A percentile compares a stretch with the other conserved stretches of the same genome.
Evolutionary conservation across 92 coral and sea anemone species (phyloP).

Genomic region (Phymanthus crucifer): DNA sequence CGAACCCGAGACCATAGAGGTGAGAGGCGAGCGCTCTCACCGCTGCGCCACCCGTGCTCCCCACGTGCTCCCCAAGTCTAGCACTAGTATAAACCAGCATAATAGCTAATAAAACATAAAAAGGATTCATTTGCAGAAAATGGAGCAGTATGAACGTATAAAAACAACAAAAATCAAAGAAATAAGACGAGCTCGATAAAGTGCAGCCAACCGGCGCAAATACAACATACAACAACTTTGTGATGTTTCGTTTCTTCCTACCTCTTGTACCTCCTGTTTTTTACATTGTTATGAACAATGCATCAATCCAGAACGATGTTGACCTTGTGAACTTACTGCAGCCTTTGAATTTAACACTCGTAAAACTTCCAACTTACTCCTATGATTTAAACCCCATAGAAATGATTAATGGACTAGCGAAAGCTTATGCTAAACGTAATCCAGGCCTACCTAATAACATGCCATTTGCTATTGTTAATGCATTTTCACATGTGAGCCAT

Average conservation of each 20-base stretch:
- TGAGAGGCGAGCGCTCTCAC: no score
- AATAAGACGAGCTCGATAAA: no score
- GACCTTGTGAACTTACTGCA: slow-evolving; percentile 25
- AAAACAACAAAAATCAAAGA: no score
- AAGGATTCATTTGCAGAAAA: no score
- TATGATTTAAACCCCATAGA: slow-evolving; percentile 38
- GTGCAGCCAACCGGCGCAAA: no score
- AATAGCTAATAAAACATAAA: no score
- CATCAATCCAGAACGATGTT: slow-evolving; percentile 26
- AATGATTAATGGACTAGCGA: slow-evolving; percentile 29
- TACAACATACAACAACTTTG: no score
- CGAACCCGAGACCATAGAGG: no score
- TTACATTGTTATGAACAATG: slow-evolving; percentile 35
- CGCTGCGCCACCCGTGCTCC: no score
- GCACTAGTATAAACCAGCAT: no score
- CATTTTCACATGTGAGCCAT: slow-evolving; percentile 11
- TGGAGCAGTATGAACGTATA: no score
- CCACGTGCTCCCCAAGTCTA: no score
- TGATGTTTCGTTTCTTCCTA: slow-evolving; percentile 7
- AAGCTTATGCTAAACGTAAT: slow-evolving; percentile 8
- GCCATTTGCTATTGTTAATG: slow-evolving; percentile 31
- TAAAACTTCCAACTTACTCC: slow-evolving; percentile 43
- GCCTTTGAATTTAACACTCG: slow-evolving; percentile 42
- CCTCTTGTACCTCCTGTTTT: slow-evolving; percentile 22
- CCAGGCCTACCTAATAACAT: slow-evolving; percentile 21